These are phyloP conservation scores for Andrena minutula DNA, from an alignment of 2,888 invertebrate species.

Conservation along the genomic window DNA sequence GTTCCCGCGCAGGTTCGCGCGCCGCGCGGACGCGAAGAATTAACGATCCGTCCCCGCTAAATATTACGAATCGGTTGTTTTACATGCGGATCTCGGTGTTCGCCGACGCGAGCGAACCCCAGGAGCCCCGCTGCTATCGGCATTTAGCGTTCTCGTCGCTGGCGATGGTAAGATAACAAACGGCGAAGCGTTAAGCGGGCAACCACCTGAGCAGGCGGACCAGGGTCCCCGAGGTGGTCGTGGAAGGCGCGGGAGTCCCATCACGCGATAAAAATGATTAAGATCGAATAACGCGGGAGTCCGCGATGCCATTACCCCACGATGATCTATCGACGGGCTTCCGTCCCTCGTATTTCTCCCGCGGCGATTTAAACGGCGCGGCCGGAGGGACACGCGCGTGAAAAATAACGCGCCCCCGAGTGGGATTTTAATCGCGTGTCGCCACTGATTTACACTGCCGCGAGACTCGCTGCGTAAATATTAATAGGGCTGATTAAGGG, in stretches of 20 bases:
- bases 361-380: conserved; percentile 30
- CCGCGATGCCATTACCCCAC: conserved; percentile 43
- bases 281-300: conserved; percentile 61
- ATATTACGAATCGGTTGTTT: conserved; percentile 67
- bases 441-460: conserved; percentile 44
- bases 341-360: conserved; percentile 50
- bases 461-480: background rate
- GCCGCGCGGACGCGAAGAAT: conserved; percentile 39
- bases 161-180: conserved; percentile 66
- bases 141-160: conserved; percentile 64
- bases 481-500: conserved; percentile 40
- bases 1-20: conserved; percentile 3
- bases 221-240: conserved; percentile 28
- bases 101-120: conserved; percentile 45
- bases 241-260: conserved; percentile 45
- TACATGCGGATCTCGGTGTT: conserved; percentile 60
- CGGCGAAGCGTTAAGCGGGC: conserved; percentile 61
- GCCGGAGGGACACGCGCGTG: conserved; percentile 17
- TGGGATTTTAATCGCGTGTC: conserved; percentile 51
- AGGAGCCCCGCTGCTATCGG: conserved; percentile 67
- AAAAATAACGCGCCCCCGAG: conserved; percentile 45
- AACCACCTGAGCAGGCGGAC: conserved; percentile 52
- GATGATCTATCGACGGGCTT: conserved; percentile 61
- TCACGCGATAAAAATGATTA: conserved; percentile 65
- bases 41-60: conserved; percentile 63